These are phyloP conservation scores for Athalia cordata DNA, from an alignment of 2,888 invertebrate genomes.

Conservation along the genomic window DNA sequence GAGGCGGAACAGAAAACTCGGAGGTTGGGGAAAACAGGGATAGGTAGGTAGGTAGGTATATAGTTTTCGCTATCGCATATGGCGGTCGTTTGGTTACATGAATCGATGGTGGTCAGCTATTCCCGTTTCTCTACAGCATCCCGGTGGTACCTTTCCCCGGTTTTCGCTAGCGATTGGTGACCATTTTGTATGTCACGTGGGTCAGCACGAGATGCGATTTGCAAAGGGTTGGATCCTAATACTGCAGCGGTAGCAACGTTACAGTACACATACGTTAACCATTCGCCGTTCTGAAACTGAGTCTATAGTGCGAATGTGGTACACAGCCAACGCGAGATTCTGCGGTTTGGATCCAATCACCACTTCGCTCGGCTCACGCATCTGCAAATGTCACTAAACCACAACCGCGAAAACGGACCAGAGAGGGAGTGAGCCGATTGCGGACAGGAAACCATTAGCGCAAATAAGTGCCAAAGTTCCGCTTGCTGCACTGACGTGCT, in stretches of 20 bases:
- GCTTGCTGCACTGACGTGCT: background rate
- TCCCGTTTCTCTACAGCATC: background rate
- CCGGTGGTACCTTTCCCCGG: background rate
- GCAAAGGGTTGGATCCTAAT: no score
- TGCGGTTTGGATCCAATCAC: conserved; percentile 42
- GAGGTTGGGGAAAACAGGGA: background rate
- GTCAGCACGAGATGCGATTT: no score
- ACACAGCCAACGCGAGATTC: conserved; percentile 27
- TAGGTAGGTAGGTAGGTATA: background rate
- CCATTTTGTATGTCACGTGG: background rate
- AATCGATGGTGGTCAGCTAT: background rate
- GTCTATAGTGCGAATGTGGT: conserved; percentile 5
- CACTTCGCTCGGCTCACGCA: conserved; percentile 28
- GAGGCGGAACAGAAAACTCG: conserved; percentile 21
- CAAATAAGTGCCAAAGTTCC: conserved; percentile 7
- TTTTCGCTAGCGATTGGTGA: conserved; percentile 4
- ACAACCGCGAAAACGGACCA: conserved; percentile 26
- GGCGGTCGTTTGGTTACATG: background rate
- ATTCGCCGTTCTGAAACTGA: conserved; percentile 36
- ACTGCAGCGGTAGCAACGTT: no score
- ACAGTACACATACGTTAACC: background rate
- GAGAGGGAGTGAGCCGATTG: conserved; percentile 22
- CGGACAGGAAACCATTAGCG: conserved; percentile 30
- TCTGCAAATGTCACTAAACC: conserved; percentile 43
- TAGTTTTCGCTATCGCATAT: background rate